Evolutionary conservation across 2,113 vertebrate species (phyloP).

Genomic region (Ctenodactylus gundi): DNA sequence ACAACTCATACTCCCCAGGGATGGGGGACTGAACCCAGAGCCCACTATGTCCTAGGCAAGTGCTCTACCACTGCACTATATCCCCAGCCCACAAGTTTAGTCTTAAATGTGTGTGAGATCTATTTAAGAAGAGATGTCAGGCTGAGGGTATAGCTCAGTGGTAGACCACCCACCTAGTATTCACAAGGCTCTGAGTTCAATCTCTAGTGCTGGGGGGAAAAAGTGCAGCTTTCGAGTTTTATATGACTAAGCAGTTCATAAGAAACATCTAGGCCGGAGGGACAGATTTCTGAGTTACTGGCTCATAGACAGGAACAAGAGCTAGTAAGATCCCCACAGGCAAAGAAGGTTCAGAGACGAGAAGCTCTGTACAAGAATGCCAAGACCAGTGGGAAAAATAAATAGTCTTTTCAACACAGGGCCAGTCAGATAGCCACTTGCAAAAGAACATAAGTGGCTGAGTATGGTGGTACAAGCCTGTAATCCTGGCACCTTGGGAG

Average conservation of each 20-base stretch:
- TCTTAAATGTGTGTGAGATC: background rate
- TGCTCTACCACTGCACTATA: background rate
- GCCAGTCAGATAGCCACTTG: background rate
- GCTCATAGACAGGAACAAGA: background rate
- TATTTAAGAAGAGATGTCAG: background rate
- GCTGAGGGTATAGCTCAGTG: background rate
- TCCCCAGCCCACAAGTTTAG: background rate
- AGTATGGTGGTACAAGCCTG: too few relatives aligned
- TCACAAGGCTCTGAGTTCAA: background rate
- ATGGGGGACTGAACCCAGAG: background rate
- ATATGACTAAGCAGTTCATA: background rate
- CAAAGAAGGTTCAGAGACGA: background rate
- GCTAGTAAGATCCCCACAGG: background rate
- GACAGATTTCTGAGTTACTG: background rate
- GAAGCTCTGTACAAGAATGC: background rate
- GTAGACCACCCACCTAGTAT: background rate
- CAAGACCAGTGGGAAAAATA: background rate
- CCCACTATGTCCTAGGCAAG: background rate
- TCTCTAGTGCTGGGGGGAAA: background rate
- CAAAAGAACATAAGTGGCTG: too few relatives aligned
- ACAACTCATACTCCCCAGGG: too few relatives aligned
- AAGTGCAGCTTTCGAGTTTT: background rate
- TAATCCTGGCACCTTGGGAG: too few relatives aligned
- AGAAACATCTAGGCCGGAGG: background rate
- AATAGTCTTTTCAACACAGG: background rate